Conservation (phyloP, 2,797 vertebrate genomes). For the Peromyscus aztecus region DNA sequence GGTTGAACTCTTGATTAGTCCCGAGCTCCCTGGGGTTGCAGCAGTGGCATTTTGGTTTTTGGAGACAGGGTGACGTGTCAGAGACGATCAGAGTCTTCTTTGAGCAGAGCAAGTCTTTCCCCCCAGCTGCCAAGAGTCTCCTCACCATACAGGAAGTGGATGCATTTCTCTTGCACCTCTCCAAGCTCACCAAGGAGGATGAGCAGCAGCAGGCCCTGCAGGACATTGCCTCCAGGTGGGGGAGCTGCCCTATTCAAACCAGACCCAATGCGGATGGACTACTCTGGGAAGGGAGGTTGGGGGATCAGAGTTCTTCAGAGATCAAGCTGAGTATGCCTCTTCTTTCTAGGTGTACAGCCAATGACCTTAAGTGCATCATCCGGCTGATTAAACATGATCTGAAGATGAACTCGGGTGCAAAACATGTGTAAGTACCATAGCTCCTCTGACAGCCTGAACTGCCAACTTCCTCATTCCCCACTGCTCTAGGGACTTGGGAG, state of each 20-base stretch:
- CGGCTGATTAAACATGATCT: slow-evolving; percentile 97
- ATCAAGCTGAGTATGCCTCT: background rate
- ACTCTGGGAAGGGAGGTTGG: background rate
- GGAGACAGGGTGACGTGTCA: slow-evolving; percentile 96
- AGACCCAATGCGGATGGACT: background rate
- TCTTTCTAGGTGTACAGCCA: slow-evolving; percentile 93
- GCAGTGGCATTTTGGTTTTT: slow-evolving; percentile 79
- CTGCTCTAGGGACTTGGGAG: background rate
- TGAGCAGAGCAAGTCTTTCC: slow-evolving; percentile 94
- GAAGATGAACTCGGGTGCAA: slow-evolving; percentile 98
- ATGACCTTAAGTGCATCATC: slow-evolving; percentile 98
- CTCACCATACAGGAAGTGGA: slow-evolving; percentile 98
- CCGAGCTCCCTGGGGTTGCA: slow-evolving; percentile 28
- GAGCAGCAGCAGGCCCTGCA: slow-evolving; percentile 97
- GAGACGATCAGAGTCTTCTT: slow-evolving; percentile 98
- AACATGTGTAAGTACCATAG: slow-evolving; percentile 94
- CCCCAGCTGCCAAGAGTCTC: slow-evolving; percentile 95
- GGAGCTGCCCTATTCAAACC: background rate
- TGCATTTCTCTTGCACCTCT: slow-evolving; percentile 92
- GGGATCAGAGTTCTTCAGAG: background rate
- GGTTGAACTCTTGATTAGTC: background rate
- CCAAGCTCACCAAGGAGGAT: slow-evolving; percentile 97
- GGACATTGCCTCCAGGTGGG: slow-evolving; percentile 93
- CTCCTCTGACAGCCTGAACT: background rate
- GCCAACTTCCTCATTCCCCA: background rate